phyloP scores from a whole-genome alignment of 2,113 vertebrate genomes.

The Forbesichthys agassizii region DNA sequence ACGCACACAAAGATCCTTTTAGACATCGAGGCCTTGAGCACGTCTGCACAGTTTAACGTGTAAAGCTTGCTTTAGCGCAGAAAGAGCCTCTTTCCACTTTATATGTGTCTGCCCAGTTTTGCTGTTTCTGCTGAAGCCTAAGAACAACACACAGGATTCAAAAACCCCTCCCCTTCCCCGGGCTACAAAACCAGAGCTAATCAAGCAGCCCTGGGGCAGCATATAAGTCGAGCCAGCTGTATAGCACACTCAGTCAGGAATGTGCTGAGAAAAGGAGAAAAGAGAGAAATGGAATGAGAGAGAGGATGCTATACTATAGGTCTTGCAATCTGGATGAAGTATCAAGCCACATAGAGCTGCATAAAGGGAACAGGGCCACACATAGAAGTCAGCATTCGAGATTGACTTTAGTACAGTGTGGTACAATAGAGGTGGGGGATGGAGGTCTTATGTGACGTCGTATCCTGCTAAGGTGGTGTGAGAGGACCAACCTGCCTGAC shows the following conservation, averaged over 20 bases:
- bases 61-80: no score
- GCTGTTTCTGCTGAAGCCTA: slow-evolving; percentile 31
- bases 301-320: background rate
- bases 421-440: no score
- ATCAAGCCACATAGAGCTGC: no score
- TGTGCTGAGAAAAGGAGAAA: slow-evolving; percentile 31
- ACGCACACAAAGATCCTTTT: background rate
- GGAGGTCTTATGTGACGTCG: no score
- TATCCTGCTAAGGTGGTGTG: background rate
- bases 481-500: slow-evolving; percentile 25
- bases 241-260: slow-evolving; percentile 55
- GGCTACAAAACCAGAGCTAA: slow-evolving; percentile 49
- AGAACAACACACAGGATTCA: slow-evolving; percentile 26
- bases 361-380: no score
- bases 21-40: slow-evolving; percentile 1
- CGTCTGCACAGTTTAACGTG: no score
- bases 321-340: no score
- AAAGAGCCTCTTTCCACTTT: slow-evolving; percentile 19
- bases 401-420: no score
- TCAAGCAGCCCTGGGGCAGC: slow-evolving; percentile 35
- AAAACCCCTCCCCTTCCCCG: slow-evolving; percentile 6
- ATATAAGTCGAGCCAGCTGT: slow-evolving; percentile 54
- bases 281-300: slow-evolving; percentile 7
- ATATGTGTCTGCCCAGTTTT: slow-evolving; percentile 2
- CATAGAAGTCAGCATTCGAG: no score